These are phyloP conservation scores for Chaetorhynchus papuensis DNA, from an alignment of 2,113 vertebrate species.

Conservation along the genomic window DNA sequence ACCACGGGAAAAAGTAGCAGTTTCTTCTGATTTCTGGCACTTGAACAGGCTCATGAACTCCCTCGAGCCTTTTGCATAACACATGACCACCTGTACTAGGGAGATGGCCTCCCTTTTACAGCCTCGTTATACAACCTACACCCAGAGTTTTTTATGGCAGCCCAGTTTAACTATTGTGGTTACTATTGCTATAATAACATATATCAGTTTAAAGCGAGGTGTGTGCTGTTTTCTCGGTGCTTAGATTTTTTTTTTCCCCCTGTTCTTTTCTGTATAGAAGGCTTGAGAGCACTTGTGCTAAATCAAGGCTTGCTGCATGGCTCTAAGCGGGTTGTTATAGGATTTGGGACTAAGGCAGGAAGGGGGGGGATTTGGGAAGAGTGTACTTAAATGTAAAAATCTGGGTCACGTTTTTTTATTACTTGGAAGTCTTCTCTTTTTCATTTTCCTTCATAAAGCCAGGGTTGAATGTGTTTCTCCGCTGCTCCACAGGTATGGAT, in stretches of 20 bases:
- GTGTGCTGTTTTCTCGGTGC: background rate
- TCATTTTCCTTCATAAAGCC: background rate
- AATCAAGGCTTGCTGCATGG: background rate
- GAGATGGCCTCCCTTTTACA: background rate
- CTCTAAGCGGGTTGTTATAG: background rate
- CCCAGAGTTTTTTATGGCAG: background rate
- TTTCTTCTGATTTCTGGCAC: constrained; percentile 4
- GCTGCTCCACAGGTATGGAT: constrained; percentile 77
- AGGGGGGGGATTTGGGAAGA: background rate
- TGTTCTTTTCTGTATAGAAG: background rate
- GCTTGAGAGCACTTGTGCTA: background rate
- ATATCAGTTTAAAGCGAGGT: background rate
- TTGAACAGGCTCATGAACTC: background rate
- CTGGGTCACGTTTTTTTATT: background rate
- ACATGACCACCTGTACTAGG: background rate
- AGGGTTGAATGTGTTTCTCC: background rate
- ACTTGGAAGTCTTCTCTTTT: background rate
- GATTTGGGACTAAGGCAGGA: background rate
- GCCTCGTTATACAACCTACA: background rate
- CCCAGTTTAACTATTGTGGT: background rate
- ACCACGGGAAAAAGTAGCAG: background rate
- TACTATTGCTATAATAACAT: background rate
- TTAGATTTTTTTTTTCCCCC: background rate
- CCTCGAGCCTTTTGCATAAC: background rate
- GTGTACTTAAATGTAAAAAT: background rate